phyloP scores from a whole-genome alignment of 1,140 invertebrate genomes.

The Halictus rubicundus region DNA sequence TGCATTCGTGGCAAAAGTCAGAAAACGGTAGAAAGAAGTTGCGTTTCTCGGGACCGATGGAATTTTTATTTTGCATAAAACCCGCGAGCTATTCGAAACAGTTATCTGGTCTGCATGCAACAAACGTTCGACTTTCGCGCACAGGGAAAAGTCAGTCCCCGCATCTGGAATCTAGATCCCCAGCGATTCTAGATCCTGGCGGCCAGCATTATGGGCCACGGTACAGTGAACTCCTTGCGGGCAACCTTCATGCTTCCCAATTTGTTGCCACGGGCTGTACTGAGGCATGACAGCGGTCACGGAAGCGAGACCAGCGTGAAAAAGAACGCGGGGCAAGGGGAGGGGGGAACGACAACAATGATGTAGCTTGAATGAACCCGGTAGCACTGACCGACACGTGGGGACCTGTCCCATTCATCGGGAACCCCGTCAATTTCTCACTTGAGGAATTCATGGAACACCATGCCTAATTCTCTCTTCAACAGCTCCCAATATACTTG shows the following conservation, averaged over 20 bases:
- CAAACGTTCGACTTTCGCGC: constrained; percentile 25
- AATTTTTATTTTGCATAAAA: too few relatives aligned
- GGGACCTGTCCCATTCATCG: background rate
- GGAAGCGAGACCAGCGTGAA: constrained; percentile 52
- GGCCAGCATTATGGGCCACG: constrained; percentile 44
- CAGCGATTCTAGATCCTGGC: background rate
- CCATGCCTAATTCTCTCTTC: background rate
- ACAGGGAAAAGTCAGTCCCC: constrained; percentile 7
- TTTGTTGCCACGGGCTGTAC: constrained; percentile 30
- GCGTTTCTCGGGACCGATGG: too few relatives aligned
- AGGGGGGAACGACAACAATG: background rate
- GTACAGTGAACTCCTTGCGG: constrained; percentile 58
- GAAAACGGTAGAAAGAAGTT: too few relatives aligned
- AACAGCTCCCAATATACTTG: too few relatives aligned
- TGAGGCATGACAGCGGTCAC: constrained; percentile 48
- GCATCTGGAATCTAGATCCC: background rate
- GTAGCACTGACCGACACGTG: background rate
- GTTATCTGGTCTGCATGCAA: too few relatives aligned
- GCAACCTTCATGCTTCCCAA: constrained; percentile 52
- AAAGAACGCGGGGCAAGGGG: constrained; percentile 20
- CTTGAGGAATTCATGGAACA: background rate
- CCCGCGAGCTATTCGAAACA: too few relatives aligned
- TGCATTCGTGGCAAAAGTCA: too few relatives aligned
- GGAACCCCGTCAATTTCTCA: too few relatives aligned
- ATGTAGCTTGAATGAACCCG: constrained; percentile 21